A percentile compares a stretch with the other conserved stretches of the same genome.
phyloP scores from a whole-genome alignment of 2,888 invertebrate genomes.

The Dendrolimus pini region DNA sequence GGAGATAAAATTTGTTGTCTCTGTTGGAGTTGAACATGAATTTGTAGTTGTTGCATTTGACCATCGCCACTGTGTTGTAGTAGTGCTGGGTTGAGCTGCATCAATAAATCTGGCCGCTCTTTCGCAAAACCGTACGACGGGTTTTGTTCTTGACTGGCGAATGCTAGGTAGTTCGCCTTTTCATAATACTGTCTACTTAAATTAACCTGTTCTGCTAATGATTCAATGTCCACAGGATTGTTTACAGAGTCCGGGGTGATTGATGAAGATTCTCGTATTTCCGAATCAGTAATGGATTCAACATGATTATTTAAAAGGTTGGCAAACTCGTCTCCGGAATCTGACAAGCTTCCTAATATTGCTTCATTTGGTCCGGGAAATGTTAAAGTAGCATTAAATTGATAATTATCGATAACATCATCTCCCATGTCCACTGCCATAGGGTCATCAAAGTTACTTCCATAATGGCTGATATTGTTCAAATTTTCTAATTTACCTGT shows the following conservation, averaged over 20 bases:
- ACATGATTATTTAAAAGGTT: slow-evolving; percentile 85
- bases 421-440: slow-evolving; percentile 91
- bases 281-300: slow-evolving; percentile 80
- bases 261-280: slow-evolving; percentile 83
- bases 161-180: slow-evolving; percentile 67
- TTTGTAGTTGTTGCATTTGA: slow-evolving; percentile 80
- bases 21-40: slow-evolving; percentile 83
- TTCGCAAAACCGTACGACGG: slow-evolving; percentile 78
- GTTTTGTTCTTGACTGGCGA: slow-evolving; percentile 66
- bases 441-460: slow-evolving; percentile 83
- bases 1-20: slow-evolving; percentile 78
- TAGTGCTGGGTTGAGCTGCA: slow-evolving; percentile 76
- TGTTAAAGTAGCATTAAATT: slow-evolving; percentile 88
- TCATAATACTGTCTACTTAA: slow-evolving; percentile 76
- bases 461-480: slow-evolving; percentile 75
- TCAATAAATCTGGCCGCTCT: slow-evolving; percentile 77
- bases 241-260: slow-evolving; percentile 81
- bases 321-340: slow-evolving; percentile 87
- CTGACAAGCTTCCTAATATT: slow-evolving; percentile 85
- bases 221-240: slow-evolving; percentile 82
- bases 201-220: slow-evolving; percentile 85
- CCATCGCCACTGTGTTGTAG: slow-evolving; percentile 70
- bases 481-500: slow-evolving; percentile 83
- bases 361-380: slow-evolving; percentile 88
- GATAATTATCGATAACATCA: slow-evolving; percentile 86